Conservation (phyloP, 2,888 invertebrate species). For the Matsumyia berberina region DNA sequence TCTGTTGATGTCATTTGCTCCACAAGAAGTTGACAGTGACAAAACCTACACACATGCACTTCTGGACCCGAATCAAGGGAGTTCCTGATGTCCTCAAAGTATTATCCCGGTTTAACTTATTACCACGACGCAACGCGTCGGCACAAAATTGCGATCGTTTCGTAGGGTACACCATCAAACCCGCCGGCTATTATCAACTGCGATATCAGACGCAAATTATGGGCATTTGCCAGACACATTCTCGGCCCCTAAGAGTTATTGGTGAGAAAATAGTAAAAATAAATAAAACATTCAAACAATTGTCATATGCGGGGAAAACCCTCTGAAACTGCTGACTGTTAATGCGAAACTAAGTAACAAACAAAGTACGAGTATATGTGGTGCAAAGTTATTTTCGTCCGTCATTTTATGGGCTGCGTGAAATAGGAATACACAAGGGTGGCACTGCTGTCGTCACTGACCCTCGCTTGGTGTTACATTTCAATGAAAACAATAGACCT, state of each 20-base stretch:
- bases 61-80: too few relatives aligned
- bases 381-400: conserved; percentile 63
- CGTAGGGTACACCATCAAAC: too few relatives aligned
- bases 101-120: too few relatives aligned
- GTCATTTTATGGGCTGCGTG: conserved; percentile 57
- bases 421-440: conserved; percentile 58
- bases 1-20: too few relatives aligned
- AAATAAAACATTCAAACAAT: conserved; percentile 29
- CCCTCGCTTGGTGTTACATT: conserved; percentile 74
- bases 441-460: conserved; percentile 65
- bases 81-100: too few relatives aligned
- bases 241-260: background rate
- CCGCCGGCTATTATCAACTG: too few relatives aligned
- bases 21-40: too few relatives aligned
- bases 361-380: background rate
- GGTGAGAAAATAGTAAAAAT: conserved; percentile 18
- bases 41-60: too few relatives aligned
- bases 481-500: conserved; percentile 74
- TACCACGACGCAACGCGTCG: too few relatives aligned
- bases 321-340: conserved; percentile 30
- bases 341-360: conserved; percentile 31
- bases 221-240: background rate
- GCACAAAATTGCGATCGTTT: too few relatives aligned
- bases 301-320: conserved; percentile 5
- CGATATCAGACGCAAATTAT: too few relatives aligned